A percentile compares a stretch with the other conserved stretches of the same genome.
Conservation (phyloP, 2,113 vertebrate genomes). For the Hystrix brachyura region DNA sequence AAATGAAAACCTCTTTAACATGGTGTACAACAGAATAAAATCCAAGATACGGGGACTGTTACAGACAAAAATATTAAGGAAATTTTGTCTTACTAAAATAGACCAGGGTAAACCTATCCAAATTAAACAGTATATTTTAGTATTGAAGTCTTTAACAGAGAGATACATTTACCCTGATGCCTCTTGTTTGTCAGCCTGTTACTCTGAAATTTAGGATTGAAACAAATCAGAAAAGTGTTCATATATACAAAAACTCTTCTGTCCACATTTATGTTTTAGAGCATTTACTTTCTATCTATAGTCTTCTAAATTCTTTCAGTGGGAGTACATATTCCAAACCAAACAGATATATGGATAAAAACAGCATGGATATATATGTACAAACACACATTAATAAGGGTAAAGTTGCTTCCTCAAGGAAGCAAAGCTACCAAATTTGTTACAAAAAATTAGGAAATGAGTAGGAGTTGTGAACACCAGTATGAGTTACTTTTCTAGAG, state of each 20-base stretch:
- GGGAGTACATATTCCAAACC: background rate
- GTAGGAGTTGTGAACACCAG: background rate
- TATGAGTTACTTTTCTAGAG: too few species aligned
- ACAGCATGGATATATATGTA: background rate
- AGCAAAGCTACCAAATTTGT: background rate
- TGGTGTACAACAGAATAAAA: background rate
- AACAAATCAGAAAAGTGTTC: background rate
- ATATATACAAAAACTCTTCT: background rate
- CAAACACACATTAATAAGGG: background rate
- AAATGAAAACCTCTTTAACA: background rate
- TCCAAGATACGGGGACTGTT: background rate
- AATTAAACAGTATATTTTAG: background rate
- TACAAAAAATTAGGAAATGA: background rate
- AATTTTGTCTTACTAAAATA: slow-evolving; percentile 9
- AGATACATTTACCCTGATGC: background rate
- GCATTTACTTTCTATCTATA: background rate
- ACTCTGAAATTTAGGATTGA: background rate
- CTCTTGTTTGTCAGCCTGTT: background rate
- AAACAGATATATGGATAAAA: background rate
- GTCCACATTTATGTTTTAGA: background rate
- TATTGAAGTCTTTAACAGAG: background rate
- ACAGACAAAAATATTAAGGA: background rate
- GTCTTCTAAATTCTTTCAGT: background rate
- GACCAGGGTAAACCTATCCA: background rate
- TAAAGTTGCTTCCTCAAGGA: background rate